Evolutionary conservation across 2,888 invertebrate genomes (phyloP), one percentile per base, ranked within the genome.

Genomic region (Phasia obesa): DNA sequence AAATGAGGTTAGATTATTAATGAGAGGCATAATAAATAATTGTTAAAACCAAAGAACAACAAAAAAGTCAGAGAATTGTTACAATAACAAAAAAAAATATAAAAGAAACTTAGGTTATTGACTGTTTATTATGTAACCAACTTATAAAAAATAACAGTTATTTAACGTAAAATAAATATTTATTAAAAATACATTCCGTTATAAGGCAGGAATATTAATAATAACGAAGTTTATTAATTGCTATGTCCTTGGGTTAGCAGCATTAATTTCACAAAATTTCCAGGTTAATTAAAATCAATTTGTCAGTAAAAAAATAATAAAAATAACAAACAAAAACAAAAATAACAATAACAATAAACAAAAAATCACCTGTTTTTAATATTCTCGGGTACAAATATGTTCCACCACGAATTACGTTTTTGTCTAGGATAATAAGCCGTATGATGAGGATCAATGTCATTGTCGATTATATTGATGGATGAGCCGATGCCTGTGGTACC

Each of bases 361-460:
- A 38, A 59, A 71, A 77, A 65, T 88, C 87, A 95, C 95, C 95
- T 95, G 92, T 93, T 93, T 86, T 94, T 94, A 81, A 93, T 92
- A 88, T 94, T 94, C 87, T 97, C 96, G 64, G 95, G 95, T 57
- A 95, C 95, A 90, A 97, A 96, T 85, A 96, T 96, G 90, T 96
- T 96, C 97, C 97, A 97, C 97, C 97, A 97, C 47, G 96, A 96
- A 47, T 95, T 94, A 84, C 96, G 93, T 90, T 96, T 96, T 90
- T 96, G 92, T 86, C 91, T 92, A 53, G 92, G 93, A 86, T 87
- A 90, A 67, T 88, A 89, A 59, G 87, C 88, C 27, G 77, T 78
- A 81, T 88, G 88, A 86, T 86, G 87, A 62, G 88, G 86, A 87
- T 89, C 89, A 59, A 88, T 74, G 73, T 89, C 87, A 49, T 84